Evolutionary conservation across 2,888 invertebrate species (phyloP).

Genomic region (Phlogophora meticulosa): DNA sequence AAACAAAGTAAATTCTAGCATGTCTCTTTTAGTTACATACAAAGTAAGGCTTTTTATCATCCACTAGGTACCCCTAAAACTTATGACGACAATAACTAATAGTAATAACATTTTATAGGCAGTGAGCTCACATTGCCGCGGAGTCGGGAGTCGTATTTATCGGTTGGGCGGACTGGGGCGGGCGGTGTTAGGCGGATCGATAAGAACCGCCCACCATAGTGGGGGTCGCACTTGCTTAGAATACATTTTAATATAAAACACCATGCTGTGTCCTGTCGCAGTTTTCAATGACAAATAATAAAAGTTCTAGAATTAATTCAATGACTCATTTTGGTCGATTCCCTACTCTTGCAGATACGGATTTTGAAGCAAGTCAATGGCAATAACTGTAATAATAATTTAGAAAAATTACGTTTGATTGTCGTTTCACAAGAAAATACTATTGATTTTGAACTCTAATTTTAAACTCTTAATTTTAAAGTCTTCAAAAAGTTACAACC

Average conservation of each 20-base stretch:
- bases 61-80: conserved; percentile 71
- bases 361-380: too few relatives aligned
- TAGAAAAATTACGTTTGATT: too few relatives aligned
- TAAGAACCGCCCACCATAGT: conserved; percentile 73
- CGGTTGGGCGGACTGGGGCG: conserved; percentile 82
- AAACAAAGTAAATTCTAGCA: conserved; percentile 7
- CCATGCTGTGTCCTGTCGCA: conserved; percentile 29
- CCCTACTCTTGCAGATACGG: not conserved
- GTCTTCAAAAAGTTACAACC: too few relatives aligned
- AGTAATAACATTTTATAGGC: conserved; percentile 87
- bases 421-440: too few relatives aligned
- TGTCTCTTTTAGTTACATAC: conserved; percentile 47
- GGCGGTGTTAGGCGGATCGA: conserved; percentile 82
- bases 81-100: conserved; percentile 83
- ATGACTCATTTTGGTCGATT: not conserved
- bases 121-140: conserved; percentile 77
- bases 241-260: conserved; percentile 65
- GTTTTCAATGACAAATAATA: conserved; percentile 29
- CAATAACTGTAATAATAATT: too few relatives aligned
- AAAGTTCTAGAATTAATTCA: conserved; percentile 10
- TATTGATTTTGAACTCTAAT: too few relatives aligned
- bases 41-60: conserved; percentile 66
- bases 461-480: too few relatives aligned
- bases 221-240: conserved; percentile 55
- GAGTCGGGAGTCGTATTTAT: conserved; percentile 74